Percentiles rank a stretch among this genome's conserved stretches.
These are phyloP conservation scores for Hylaeus volcanicus DNA, from an alignment of 1,140 invertebrate genomes.

Conservation along the genomic window DNA sequence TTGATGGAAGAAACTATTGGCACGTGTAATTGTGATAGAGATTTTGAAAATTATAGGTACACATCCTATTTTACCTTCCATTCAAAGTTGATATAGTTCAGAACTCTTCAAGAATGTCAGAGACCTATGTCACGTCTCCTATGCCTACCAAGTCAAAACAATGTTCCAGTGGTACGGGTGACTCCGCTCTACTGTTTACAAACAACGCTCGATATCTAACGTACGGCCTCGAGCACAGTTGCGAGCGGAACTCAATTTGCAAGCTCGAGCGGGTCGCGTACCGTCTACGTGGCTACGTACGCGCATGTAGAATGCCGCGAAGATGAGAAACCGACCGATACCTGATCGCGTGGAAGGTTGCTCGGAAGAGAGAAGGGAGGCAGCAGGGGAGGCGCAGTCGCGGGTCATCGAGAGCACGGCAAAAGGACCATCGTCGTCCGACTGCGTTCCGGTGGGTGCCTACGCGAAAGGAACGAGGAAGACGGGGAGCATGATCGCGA, in stretches of 20 bases:
- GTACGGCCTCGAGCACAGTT: no score
- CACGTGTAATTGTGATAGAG: no score
- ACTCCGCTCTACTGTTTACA: no score
- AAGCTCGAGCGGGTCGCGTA: conserved; percentile 28
- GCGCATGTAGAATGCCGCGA: conserved; percentile 31
- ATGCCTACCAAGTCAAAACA: no score
- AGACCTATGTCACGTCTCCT: no score
- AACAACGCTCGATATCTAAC: no score
- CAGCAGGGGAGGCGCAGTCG: conserved; percentile 14
- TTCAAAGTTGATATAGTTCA: no score
- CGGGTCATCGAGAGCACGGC: conserved; percentile 54
- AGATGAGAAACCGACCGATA: conserved; percentile 53
- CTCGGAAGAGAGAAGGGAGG: background rate
- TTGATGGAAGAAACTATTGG: no score
- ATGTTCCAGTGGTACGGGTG: no score
- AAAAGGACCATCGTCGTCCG: conserved; percentile 51
- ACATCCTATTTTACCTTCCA: no score
- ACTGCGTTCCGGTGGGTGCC: conserved; percentile 52
- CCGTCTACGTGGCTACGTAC: conserved; percentile 6
- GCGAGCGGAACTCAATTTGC: conserved; percentile 26
- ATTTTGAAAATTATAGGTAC: no score
- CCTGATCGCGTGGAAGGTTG: conserved; percentile 29
- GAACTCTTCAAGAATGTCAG: no score
- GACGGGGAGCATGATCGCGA: conserved; percentile 1
- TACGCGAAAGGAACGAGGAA: conserved; percentile 19